Evolutionary conservation across 2,888 invertebrate species (phyloP).

Genomic region (Choristoneura rosaceana): DNA sequence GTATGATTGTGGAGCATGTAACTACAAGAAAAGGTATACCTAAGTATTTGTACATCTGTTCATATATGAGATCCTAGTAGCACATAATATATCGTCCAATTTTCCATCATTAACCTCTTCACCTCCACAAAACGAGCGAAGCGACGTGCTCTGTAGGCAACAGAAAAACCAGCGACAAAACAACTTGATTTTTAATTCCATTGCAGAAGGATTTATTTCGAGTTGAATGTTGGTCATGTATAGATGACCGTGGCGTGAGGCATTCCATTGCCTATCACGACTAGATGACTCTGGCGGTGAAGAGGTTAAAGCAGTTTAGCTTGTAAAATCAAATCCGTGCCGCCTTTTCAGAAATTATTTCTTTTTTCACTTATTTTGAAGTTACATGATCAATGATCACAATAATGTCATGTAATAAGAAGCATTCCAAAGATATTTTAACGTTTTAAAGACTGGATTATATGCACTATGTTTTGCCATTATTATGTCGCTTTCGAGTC

Average conservation of each 20-base stretch:
- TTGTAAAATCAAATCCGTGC: not conserved
- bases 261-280: no score
- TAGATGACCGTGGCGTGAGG: no score
- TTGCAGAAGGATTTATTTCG: no score
- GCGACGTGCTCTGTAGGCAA: no score
- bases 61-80: not conserved
- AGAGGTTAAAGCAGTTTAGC: not conserved
- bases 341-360: not conserved
- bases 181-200: no score
- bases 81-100: not conserved
- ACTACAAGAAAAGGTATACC: conserved; percentile 1
- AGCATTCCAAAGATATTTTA: conserved; percentile 79
- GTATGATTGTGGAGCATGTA: conserved; percentile 14
- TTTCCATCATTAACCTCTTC: not conserved
- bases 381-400: conserved; percentile 38
- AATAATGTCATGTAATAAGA: conserved; percentile 53
- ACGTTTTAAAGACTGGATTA: conserved; percentile 60
- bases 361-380: not conserved
- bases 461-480: conserved; percentile 30
- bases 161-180: no score
- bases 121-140: no score
- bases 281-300: no score
- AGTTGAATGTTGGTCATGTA: no score
- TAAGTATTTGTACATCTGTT: not conserved
- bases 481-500: conserved; percentile 26